A percentile compares a stretch with the other conserved stretches of the same genome.
These are phyloP conservation scores for Gastrophysa polygoni DNA, from an alignment of 2,888 invertebrate genomes.

Conservation along the genomic window DNA sequence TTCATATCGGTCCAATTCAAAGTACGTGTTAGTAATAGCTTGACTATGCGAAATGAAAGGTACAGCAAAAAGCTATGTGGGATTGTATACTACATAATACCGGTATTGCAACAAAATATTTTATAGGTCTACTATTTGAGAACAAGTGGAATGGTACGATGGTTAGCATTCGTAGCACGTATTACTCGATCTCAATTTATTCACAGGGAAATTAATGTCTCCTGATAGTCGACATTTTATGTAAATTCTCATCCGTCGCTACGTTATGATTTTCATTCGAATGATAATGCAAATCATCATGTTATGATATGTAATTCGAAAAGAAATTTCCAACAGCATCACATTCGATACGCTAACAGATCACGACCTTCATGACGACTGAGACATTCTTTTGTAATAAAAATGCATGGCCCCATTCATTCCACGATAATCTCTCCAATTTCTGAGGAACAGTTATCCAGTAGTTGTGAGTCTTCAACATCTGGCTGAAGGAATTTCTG, in stretches of 20 bases:
- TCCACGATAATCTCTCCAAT: no score
- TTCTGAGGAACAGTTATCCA: no score
- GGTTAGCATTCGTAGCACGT: conserved; percentile 12
- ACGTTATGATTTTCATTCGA: neutral
- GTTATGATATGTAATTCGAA: no score
- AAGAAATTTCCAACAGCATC: neutral
- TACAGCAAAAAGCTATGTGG: conserved; percentile 1
- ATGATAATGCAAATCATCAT: neutral
- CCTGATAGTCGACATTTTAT: neutral
- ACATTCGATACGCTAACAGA: no score
- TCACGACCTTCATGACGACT: no score
- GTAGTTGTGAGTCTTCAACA: no score
- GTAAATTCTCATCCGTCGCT: neutral
- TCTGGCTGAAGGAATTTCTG: no score
- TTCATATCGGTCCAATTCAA: neutral
- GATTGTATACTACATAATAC: neutral
- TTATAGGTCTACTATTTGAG: conserved; percentile 7
- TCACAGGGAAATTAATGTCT: neutral
- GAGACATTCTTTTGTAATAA: no score
- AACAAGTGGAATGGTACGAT: conserved; percentile 8
- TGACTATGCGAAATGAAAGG: conserved; percentile 9
- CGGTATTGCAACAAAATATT: conserved; percentile 14
- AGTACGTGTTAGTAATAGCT: neutral
- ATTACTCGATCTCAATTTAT: neutral
- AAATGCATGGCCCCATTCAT: no score